These are phyloP conservation scores for Brenthis daphne DNA, from an alignment of 2,888 invertebrate species.

Conservation along the genomic window DNA sequence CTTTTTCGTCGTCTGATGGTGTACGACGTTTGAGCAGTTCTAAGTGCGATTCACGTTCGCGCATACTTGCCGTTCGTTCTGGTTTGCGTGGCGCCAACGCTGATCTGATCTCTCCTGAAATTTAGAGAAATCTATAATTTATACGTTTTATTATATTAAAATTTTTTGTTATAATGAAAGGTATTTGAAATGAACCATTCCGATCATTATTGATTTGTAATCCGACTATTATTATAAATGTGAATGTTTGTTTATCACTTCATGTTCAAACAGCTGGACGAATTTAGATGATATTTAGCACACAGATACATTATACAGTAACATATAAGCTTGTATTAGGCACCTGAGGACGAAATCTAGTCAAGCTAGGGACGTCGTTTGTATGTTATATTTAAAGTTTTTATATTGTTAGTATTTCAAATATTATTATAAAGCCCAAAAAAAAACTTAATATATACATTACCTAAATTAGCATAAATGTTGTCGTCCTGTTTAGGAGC, in stretches of 20 bases:
- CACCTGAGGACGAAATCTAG: no score
- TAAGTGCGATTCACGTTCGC: slow-evolving; percentile 87
- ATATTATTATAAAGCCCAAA: background rate
- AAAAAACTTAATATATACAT: slow-evolving; percentile 50
- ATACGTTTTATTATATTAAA: background rate
- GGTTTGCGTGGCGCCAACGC: slow-evolving; percentile 92
- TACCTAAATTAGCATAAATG: slow-evolving; percentile 91
- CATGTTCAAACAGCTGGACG: no score
- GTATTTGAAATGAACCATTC: no score
- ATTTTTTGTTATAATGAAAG: no score
- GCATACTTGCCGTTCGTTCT: slow-evolving; percentile 92
- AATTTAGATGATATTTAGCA: no score
- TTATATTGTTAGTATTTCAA: background rate
- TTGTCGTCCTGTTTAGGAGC: slow-evolving; percentile 73
- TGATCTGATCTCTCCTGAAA: slow-evolving; percentile 90
- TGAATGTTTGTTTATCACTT: no score
- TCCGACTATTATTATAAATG: no score
- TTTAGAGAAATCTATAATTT: slow-evolving; percentile 31
- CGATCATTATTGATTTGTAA: no score
- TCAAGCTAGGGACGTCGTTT: no score
- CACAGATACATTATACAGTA: no score
- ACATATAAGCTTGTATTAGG: no score
- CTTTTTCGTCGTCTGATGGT: slow-evolving; percentile 80
- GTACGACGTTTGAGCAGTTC: slow-evolving; percentile 80
- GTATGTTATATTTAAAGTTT: no score